Conservation (phyloP, 1,140 invertebrate species). For the Chelonus insularis region DNA sequence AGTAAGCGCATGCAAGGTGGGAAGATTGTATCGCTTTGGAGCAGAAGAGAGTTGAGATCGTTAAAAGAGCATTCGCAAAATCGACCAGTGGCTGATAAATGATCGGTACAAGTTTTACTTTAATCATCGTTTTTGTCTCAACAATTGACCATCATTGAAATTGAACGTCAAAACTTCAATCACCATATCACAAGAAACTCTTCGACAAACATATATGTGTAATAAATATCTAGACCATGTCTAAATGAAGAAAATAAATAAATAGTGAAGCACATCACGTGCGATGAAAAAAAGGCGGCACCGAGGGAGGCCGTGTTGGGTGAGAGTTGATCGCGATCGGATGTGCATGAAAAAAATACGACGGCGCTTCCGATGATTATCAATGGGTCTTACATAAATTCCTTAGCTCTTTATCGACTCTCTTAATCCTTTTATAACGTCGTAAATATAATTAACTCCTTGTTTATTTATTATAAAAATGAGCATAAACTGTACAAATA, state of each 20-base stretch:
- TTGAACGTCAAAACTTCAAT: slow-evolving; percentile 40
- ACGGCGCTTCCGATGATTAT: slow-evolving; percentile 26
- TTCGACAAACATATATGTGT: too few species aligned
- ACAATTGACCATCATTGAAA: slow-evolving; percentile 47
- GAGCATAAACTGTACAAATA: too few species aligned
- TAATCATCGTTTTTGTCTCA: slow-evolving; percentile 40
- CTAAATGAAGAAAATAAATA: slow-evolving; percentile 27
- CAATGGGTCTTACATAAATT: slow-evolving; percentile 34
- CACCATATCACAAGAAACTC: too few species aligned
- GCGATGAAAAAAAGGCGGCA: slow-evolving; percentile 35
- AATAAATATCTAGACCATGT: too few species aligned
- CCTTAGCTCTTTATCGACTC: slow-evolving; percentile 34
- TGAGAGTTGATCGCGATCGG: slow-evolving; percentile 6
- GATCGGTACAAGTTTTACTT: slow-evolving; percentile 34
- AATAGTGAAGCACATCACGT: slow-evolving; percentile 32
- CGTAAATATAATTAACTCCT: slow-evolving; percentile 20
- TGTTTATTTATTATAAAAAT: too few species aligned
- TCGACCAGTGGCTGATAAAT: slow-evolving; percentile 48
- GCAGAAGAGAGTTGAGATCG: slow-evolving; percentile 23
- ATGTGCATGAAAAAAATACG: slow-evolving; percentile 11
- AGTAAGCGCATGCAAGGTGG: not conserved
- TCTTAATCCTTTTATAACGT: slow-evolving; percentile 16
- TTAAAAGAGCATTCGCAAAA: slow-evolving; percentile 48
- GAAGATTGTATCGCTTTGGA: not conserved
- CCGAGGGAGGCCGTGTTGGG: slow-evolving; percentile 20